phyloP scores from a whole-genome alignment of 30 jellyfish, hydroid and myxozoan genomes.

The Aurelia aurita complex sp. Pacific region DNA sequence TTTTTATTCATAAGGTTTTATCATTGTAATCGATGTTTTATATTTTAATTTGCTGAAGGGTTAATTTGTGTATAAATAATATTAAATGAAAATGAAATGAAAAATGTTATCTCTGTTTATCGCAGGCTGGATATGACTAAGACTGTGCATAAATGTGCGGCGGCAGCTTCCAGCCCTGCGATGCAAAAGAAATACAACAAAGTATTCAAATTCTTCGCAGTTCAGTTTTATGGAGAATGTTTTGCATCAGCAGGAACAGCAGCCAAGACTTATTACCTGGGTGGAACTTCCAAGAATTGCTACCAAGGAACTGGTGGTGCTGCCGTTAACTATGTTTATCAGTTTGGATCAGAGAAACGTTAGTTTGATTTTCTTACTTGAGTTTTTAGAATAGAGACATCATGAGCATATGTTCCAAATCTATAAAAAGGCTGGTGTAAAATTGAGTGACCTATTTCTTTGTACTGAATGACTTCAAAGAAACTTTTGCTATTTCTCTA shows the following conservation, averaged over 20 bases:
- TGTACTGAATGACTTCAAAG: too few relatives aligned
- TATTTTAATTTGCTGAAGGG: too few relatives aligned
- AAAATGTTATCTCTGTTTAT: background rate
- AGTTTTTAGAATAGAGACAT: too few relatives aligned
- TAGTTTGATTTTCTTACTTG: background rate
- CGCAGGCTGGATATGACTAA: conserved; percentile 52
- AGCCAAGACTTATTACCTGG: conserved; percentile 51
- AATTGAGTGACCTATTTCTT: too few relatives aligned
- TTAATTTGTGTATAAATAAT: too few relatives aligned
- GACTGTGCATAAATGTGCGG: conserved; percentile 67
- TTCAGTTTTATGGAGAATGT: conserved; percentile 85
- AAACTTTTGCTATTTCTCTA: too few relatives aligned
- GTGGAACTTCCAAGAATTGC: conserved; percentile 72
- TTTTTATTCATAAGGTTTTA: too few relatives aligned
- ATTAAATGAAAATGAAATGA: too few relatives aligned
- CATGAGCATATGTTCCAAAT: too few relatives aligned
- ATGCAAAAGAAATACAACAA: conserved; percentile 23
- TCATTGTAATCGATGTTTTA: too few relatives aligned
- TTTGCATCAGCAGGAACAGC: conserved; percentile 77
- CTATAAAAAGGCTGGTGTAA: too few relatives aligned
- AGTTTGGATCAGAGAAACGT: conserved; percentile 67
- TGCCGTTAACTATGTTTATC: conserved; percentile 71
- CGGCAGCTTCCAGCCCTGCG: background rate
- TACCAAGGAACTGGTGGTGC: conserved; percentile 75
- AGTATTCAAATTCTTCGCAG: conserved; percentile 49